These are phyloP conservation scores for Coluber constrictor DNA, from an alignment of 2,797 vertebrate genomes.

Conservation along the genomic window DNA sequence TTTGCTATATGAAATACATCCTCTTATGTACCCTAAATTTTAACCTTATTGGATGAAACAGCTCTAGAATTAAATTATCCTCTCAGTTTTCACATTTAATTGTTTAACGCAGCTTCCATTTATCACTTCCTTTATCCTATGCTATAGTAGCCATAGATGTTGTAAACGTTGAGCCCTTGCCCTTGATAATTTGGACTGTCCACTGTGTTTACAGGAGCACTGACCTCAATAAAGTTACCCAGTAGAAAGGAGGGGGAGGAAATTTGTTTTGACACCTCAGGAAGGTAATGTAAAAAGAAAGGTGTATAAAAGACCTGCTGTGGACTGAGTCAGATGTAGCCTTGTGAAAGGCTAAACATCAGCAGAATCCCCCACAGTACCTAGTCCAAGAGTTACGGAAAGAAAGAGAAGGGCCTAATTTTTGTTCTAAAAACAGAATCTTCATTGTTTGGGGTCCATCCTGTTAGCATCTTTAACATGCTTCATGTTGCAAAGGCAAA, in stretches of 20 bases:
- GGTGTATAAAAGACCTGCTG: background rate
- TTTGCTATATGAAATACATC: background rate
- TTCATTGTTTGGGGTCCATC: background rate
- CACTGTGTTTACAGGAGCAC: background rate
- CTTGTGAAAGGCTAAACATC: background rate
- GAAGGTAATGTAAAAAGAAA: background rate
- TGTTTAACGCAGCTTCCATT: background rate
- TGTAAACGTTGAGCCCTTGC: background rate
- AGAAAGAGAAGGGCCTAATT: background rate
- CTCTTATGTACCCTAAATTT: background rate
- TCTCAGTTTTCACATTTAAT: background rate
- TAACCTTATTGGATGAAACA: background rate
- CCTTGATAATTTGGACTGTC: background rate
- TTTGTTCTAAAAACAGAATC: background rate
- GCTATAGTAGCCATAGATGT: background rate
- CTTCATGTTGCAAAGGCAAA: background rate
- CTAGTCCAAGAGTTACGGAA: background rate
- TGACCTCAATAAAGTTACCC: background rate
- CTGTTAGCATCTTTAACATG: background rate
- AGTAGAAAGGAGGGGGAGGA: background rate
- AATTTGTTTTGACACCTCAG: background rate
- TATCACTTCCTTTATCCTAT: background rate
- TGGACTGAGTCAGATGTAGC: background rate
- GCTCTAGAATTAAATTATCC: background rate
- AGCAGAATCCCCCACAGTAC: background rate